Evolutionary conservation across 2,113 vertebrate genomes (phyloP), one percentile per base, ranked within the genome.

Genomic region (Chamaetylas fuelleborni): DNA sequence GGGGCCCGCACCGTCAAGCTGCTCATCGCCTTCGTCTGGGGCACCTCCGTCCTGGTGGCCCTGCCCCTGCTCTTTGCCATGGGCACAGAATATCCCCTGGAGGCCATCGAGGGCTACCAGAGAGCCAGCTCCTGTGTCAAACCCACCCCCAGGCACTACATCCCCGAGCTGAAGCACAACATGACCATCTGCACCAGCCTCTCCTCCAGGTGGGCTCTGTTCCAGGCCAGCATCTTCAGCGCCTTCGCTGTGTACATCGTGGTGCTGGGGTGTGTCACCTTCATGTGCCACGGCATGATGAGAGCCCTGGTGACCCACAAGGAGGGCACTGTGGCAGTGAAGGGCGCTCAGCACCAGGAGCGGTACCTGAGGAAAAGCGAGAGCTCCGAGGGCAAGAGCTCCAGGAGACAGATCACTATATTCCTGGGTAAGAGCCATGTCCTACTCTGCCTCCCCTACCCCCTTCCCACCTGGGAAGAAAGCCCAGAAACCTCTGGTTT

Each of bases 201-300:
- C 73, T 98, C 97, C 80, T 98, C 98, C 93, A 98, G 72, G 95
- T 99, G 99, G 99, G 14, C 89, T 2, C 97, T 99, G 71, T 99
- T 99, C 83, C 98, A 98, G 65, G 95, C 95, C 93, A 99, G 99
- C 95, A 92, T 99, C 96, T 99, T 99, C 31, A 64, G 97, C 0
- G 98, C 99, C 9, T 99, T 99, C 23, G n/a, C 96, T 2, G 64
- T 99, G 60, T 99, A 99, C 92, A 60, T 99, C 38, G 24, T 99
- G 14, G 98, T 99, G 43, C 90, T 99, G 95, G 87, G 91, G 3
- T 94, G 96, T 0, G 99, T 99, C 66, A 96, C 97, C 73, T 97
- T 99, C 97, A 99, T 99, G 99, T 99, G 99, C 91, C 98, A 95
- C 85, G 98, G 98, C 61, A 99, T 99, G 99, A 98, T 99, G 98